Evolutionary conservation across 2,797 vertebrate species (phyloP).

Genomic region (Nothura maculosa): DNA sequence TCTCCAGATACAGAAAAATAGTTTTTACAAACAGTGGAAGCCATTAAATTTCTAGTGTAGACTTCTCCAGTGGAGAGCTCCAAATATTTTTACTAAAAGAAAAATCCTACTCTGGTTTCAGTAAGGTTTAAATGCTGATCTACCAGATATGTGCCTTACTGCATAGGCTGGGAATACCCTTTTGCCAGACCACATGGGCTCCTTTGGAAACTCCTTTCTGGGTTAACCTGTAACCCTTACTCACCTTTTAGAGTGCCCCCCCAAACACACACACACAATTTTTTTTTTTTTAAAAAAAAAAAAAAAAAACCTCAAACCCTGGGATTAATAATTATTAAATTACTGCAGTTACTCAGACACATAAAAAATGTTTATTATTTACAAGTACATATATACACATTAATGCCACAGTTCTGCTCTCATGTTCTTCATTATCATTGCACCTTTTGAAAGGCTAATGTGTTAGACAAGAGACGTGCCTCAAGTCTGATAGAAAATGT

Average conservation of each 20-base stretch:
- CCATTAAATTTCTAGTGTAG: accelerated
- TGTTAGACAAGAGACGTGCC: neutral
- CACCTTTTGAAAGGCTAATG: neutral
- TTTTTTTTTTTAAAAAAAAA: neutral
- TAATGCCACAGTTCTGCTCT: neutral
- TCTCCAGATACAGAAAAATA: neutral
- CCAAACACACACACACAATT: neutral
- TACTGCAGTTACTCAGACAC: neutral
- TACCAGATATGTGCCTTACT: neutral
- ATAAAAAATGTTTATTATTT: constrained; percentile 50
- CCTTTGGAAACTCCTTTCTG: neutral
- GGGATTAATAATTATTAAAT: neutral
- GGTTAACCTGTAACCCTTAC: neutral
- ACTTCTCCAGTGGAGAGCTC: neutral
- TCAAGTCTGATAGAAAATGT: neutral
- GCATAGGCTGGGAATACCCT: neutral
- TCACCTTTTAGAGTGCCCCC: neutral
- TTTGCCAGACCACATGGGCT: accelerated
- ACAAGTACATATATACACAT: constrained; percentile 38
- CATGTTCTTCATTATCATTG: neutral
- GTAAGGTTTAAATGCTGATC: neutral
- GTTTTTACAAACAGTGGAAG: neutral
- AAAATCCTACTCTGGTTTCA: neutral
- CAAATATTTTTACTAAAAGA: neutral
- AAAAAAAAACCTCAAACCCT: accelerated